Conservation (phyloP, 2,797 vertebrate species). For the Phaenicophaeus curvirostris region DNA sequence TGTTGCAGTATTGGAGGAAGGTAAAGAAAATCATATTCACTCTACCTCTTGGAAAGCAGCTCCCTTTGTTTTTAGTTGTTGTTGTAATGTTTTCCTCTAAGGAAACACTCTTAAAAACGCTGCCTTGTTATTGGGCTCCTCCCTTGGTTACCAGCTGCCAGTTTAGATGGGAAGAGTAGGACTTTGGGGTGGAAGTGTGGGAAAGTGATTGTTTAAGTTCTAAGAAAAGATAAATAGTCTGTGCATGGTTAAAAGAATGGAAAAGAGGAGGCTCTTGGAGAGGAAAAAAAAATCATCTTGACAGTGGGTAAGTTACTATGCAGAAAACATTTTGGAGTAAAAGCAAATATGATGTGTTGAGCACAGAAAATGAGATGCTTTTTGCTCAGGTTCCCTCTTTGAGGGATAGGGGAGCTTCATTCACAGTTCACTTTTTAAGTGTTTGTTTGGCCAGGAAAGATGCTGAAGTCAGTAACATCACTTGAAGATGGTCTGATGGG, state of each 20-base stretch:
- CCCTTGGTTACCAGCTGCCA: neutral
- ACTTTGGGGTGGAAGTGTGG: too few species aligned
- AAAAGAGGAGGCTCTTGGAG: neutral
- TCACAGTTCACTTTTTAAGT: neutral
- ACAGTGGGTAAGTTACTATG: neutral
- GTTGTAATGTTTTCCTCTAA: neutral
- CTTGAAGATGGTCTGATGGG: neutral
- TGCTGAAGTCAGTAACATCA: neutral
- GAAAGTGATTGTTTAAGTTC: neutral
- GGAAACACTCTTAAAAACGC: neutral
- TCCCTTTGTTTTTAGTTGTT: neutral
- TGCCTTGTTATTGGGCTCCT: neutral
- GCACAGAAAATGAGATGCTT: neutral
- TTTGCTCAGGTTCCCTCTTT: neutral
- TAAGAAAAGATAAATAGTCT: neutral
- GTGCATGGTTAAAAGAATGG: neutral
- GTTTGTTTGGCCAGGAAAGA: neutral
- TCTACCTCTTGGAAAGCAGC: neutral
- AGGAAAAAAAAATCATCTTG: neutral
- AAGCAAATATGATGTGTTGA: fast-evolving
- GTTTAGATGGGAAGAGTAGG: neutral
- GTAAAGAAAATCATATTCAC: fast-evolving
- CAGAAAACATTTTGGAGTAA: neutral
- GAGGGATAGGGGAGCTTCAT: neutral
- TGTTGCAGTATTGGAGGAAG: fast-evolving